These are phyloP conservation scores for Gymnocheta viridis DNA, from an alignment of 2,888 invertebrate genomes.

Conservation along the genomic window DNA sequence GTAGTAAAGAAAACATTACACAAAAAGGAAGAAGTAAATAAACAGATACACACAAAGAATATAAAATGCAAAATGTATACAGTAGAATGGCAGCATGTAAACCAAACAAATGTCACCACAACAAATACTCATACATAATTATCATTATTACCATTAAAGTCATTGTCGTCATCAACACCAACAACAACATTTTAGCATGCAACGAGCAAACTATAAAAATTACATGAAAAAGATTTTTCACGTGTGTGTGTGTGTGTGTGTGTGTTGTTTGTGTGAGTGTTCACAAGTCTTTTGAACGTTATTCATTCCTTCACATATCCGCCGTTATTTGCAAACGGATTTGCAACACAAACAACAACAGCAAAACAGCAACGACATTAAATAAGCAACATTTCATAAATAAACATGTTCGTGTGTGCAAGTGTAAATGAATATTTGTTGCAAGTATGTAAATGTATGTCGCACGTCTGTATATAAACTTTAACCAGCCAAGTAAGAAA, in stretches of 20 bases:
- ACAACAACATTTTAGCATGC: constrained; percentile 7
- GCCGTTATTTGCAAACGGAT: constrained; percentile 64
- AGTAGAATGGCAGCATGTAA: constrained; percentile 10
- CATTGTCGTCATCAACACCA: constrained; percentile 31
- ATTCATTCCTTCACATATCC: constrained; percentile 62
- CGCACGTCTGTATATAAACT: constrained; percentile 14
- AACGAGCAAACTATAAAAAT: background rate
- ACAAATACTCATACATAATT: constrained; percentile 41
- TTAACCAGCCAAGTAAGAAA: constrained; percentile 48
- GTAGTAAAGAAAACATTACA: constrained; percentile 27
- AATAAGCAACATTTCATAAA: constrained; percentile 52
- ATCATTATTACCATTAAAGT: constrained; percentile 49
- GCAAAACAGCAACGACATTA: constrained; percentile 30
- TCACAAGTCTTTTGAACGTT: constrained; percentile 18
- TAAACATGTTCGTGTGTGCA: background rate
- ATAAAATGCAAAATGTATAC: background rate
- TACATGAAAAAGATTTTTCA: constrained; percentile 22
- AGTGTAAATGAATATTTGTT: background rate
- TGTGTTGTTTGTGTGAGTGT: background rate
- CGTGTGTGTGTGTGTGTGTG: background rate
- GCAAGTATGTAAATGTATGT: background rate
- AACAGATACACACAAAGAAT: background rate
- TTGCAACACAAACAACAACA: constrained; percentile 52
- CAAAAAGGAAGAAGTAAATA: constrained; percentile 39
- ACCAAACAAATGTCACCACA: constrained; percentile 45